Evolutionary conservation across 2,888 invertebrate genomes (phyloP), one percentile per base, ranked within the genome.

Genomic region (Byasa hedistus): DNA sequence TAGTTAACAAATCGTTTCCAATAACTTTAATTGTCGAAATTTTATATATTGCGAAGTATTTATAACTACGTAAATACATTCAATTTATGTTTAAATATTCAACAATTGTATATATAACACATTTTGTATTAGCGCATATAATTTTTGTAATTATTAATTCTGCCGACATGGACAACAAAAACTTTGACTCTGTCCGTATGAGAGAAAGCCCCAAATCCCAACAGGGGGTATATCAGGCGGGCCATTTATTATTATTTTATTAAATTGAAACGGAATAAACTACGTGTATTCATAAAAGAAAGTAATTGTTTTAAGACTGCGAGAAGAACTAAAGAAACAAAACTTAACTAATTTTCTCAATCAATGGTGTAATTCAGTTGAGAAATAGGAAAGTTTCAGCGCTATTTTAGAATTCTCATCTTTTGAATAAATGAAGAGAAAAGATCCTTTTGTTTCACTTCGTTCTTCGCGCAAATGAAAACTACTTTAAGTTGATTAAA

Each of bases 361-460:
- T 75, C 76, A 79, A 77, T 79, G 72, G 72, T 74, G 71, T 75
- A 75, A 78, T 79, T 79, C 74, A 76, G 77, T 76, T 72, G 73
- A 74, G 73, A 76, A 78, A 80, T 77, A 79, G 77, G 78, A 80
- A 81, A 80, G 75, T 80, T 81, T 74, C 65, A 69, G 72, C 71
- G 69, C 71, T 76, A 73, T 75, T 75, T 73, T 75, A 74, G 76
- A 79, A 78, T 81, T 77, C 79, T 76, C 79, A 75, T 71, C 73
- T 76, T 73, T 68, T 82, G 80, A 82, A 82, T 82, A 82, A 83
- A 81, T 83, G 78, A 83, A 75, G 75, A 75, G 76, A 73, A 73
- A 70, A 75, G 75, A 78, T 78, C 79, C 80, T 81, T 80, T 79
- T 82, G 78, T 82, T 82, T 78, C 75, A 78, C 75, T 78, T 76